Conservation (phyloP, 1,140 invertebrate genomes). For the Musca vetustissima region DNA sequence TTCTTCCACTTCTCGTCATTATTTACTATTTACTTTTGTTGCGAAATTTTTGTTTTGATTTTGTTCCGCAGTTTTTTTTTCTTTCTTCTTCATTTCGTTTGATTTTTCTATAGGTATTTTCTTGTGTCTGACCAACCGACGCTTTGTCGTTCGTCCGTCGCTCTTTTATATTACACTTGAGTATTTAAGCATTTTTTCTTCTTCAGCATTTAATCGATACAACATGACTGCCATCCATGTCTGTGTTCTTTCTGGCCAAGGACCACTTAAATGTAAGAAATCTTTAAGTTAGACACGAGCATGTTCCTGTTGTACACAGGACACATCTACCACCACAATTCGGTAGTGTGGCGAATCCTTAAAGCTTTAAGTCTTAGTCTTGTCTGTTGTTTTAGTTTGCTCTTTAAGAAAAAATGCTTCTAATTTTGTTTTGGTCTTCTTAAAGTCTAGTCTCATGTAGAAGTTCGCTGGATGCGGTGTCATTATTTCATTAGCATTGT, state of each 20-base stretch:
- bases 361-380: slow-evolving; percentile 1
- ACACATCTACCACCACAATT: background rate
- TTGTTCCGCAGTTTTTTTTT: too few relatives aligned
- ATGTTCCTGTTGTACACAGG: background rate
- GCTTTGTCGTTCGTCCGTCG: too few relatives aligned
- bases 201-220: slow-evolving; percentile 19
- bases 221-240: slow-evolving; percentile 10
- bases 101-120: too few relatives aligned
- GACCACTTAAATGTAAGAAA: too few relatives aligned
- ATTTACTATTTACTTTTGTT: background rate
- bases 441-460: too few relatives aligned
- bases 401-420: background rate
- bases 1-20: background rate
- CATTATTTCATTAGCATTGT: too few relatives aligned
- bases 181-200: slow-evolving; percentile 23
- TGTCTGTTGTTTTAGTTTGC: background rate
- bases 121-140: too few relatives aligned
- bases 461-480: too few relatives aligned
- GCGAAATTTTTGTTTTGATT: too few relatives aligned
- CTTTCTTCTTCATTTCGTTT: too few relatives aligned
- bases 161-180: slow-evolving; percentile 4
- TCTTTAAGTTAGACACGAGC: too few relatives aligned
- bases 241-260: background rate
- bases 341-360: background rate
- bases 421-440: too few relatives aligned